Conservation (phyloP, 2,113 vertebrate genomes). For the Toxostoma redivivum region DNA sequence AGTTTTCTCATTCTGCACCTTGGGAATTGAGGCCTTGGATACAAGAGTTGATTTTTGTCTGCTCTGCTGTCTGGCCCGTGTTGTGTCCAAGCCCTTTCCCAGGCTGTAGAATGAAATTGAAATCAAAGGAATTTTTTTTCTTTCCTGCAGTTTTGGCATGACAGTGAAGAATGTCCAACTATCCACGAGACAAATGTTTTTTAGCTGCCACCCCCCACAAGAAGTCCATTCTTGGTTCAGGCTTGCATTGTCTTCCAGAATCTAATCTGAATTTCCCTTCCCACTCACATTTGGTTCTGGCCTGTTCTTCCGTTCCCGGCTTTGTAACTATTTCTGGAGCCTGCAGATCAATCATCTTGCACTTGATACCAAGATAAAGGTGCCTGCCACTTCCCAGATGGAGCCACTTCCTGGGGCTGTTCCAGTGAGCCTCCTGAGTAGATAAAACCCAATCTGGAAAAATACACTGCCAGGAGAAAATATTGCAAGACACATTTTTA, state of each 20-base stretch:
- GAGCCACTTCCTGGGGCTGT: background rate
- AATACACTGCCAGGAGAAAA: background rate
- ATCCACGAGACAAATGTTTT: slow-evolving; percentile 8
- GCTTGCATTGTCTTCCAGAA: slow-evolving; percentile 38
- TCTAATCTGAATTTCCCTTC: slow-evolving; percentile 60
- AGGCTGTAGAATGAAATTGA: background rate
- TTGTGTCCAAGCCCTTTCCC: background rate
- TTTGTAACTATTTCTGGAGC: slow-evolving; percentile 42
- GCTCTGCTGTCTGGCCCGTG: background rate
- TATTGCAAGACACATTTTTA: fast-evolving
- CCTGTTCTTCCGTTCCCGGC: slow-evolving; percentile 32
- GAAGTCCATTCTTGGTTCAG: background rate
- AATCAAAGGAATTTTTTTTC: background rate
- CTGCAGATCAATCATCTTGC: slow-evolving; percentile 34
- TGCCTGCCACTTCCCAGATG: background rate
- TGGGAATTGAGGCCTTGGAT: background rate
- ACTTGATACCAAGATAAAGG: background rate
- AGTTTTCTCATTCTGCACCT: background rate
- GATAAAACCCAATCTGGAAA: background rate
- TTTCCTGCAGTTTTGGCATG: slow-evolving; percentile 10
- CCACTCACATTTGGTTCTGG: background rate
- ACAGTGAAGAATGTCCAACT: background rate
- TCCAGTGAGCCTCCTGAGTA: background rate
- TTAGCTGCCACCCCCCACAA: background rate
- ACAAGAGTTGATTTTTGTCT: background rate